These are phyloP conservation scores for Rhabditophanes sp. DNA, from an alignment of 2,888 invertebrate species.

Conservation along the genomic window DNA sequence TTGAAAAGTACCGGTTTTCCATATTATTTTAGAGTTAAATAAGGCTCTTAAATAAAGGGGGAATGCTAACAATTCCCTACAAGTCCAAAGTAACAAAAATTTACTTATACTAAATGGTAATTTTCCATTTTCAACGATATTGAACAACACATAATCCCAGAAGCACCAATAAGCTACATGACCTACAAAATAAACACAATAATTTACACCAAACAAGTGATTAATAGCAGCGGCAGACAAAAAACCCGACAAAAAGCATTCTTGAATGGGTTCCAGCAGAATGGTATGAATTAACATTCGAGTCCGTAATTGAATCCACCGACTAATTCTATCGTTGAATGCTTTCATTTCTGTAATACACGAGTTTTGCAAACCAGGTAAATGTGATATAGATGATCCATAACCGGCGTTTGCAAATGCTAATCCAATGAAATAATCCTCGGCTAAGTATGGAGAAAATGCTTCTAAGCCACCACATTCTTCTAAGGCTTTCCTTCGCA, in stretches of 20 bases:
- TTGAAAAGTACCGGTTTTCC: conserved; percentile 71
- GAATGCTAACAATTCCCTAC: conserved; percentile 69
- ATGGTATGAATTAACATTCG: conserved; percentile 85
- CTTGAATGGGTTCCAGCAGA: conserved; percentile 70
- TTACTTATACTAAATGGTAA: conserved; percentile 84
- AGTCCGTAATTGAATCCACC: conserved; percentile 87
- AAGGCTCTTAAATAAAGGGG: conserved; percentile 72
- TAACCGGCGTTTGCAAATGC: conserved; percentile 67
- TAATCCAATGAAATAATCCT: conserved; percentile 93
- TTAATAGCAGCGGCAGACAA: conserved; percentile 73
- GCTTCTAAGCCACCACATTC: conserved; percentile 74
- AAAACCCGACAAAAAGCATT: conserved; percentile 82
- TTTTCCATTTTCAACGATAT: conserved; percentile 56
- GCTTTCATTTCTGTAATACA: no score
- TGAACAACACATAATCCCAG: conserved; percentile 78
- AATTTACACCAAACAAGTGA: conserved; percentile 65
- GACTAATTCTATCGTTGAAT: no score
- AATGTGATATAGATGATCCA: conserved; percentile 72
- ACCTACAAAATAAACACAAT: conserved; percentile 61
- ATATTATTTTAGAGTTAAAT: conserved; percentile 70
- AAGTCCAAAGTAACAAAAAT: conserved; percentile 81
- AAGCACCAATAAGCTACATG: conserved; percentile 87
- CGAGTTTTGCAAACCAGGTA: conserved; percentile 91
- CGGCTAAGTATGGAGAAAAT: conserved; percentile 84
- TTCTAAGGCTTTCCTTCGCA: conserved; percentile 72